Percentiles rank a stretch among this genome's conserved stretches.
Evolutionary conservation across 1,140 invertebrate species (phyloP).

Genomic region (Harlomillsia oculata): DNA sequence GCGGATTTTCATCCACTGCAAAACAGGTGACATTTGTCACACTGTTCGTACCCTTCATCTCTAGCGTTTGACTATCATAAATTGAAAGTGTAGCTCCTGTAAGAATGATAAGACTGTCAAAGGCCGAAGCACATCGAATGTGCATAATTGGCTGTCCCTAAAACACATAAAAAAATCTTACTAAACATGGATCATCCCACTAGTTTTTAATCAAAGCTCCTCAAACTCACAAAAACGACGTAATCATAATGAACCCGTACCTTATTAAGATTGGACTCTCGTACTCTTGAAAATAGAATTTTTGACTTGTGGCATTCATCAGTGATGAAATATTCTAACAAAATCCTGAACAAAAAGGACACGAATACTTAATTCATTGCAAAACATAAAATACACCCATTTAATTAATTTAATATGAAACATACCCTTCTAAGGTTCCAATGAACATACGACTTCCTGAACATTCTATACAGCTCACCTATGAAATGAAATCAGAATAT

Average conservation of each 20-base stretch:
- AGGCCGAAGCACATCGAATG: conserved; percentile 30
- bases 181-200: background rate
- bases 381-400: background rate
- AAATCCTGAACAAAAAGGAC: conserved; percentile 7
- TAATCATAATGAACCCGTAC: conserved; percentile 5
- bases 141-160: conserved; percentile 25
- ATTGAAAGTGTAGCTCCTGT: conserved; percentile 23
- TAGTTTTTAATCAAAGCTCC: background rate
- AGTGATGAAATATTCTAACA: conserved; percentile 32
- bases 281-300: conserved; percentile 17
- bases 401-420: background rate
- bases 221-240: background rate
- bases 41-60: conserved; percentile 25
- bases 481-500: too few species aligned
- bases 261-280: conserved; percentile 16
- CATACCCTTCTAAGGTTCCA: conserved; percentile 31
- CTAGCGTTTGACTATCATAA: conserved; percentile 30
- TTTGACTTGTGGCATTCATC: conserved; percentile 24
- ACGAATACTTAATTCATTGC: background rate
- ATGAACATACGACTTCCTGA: conserved; percentile 31
- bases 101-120: conserved; percentile 30
- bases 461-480: conserved; percentile 34
- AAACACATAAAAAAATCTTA: background rate
- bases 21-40: conserved; percentile 18
- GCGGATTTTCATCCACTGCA: conserved; percentile 34